These are phyloP conservation scores for Fratercula arctica DNA, from an alignment of 2,797 vertebrate genomes.

Conservation along the genomic window DNA sequence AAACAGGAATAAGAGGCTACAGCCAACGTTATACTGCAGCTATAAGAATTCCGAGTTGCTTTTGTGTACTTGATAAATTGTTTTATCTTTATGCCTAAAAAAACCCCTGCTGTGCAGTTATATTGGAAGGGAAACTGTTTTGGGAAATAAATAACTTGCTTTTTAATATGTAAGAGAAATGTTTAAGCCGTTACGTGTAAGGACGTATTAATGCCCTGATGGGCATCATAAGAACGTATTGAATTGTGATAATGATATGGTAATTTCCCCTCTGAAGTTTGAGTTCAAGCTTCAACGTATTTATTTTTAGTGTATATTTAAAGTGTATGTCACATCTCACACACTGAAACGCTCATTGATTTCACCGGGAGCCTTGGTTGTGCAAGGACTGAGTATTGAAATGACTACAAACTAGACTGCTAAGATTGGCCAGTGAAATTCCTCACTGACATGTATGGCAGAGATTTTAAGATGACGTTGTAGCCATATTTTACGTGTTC, in stretches of 20 bases:
- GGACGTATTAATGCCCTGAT: neutral
- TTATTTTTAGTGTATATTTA: neutral
- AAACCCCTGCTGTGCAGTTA: neutral
- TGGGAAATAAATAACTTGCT: neutral
- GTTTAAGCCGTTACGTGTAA: neutral
- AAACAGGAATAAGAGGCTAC: constrained; percentile 16
- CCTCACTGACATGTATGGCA: neutral
- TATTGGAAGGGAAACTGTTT: neutral
- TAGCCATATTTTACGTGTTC: neutral
- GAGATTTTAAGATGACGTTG: neutral
- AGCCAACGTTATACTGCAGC: neutral
- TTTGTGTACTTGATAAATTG: neutral
- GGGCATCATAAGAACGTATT: neutral
- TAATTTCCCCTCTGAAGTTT: neutral
- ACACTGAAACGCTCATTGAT: neutral
- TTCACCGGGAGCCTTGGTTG: neutral
- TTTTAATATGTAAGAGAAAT: neutral
- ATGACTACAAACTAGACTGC: neutral
- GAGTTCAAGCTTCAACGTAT: neutral
- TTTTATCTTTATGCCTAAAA: constrained; percentile 25
- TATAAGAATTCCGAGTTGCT: constrained; percentile 12
- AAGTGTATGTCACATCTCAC: neutral
- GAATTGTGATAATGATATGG: neutral
- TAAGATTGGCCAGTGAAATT: neutral
- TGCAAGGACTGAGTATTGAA: neutral